Evolutionary conservation across 2,113 vertebrate genomes (phyloP), one percentile per base, ranked within the genome.

Genomic region (Tychaedon coryphoeus): DNA sequence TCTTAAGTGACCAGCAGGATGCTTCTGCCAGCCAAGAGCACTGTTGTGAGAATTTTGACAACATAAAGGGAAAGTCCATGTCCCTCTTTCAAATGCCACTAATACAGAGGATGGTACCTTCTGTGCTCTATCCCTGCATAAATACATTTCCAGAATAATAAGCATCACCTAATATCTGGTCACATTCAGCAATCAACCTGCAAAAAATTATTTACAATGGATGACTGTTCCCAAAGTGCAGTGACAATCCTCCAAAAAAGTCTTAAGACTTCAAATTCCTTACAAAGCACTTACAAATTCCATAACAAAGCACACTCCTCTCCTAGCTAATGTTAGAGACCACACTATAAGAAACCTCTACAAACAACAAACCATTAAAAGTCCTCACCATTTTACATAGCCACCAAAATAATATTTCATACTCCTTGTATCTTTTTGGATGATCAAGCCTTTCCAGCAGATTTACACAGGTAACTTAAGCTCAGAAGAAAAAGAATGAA

Each of bases 331-430:
- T 2, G 8, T 3, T 33, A 51, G 25, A 73, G 31, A 58, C 6
- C 5, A 14, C 8, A 36, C 6, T 11, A 7, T 22, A 51, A 51
- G 25, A 23, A 28, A 53, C 0, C 3, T 15, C 8, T 25, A 26
- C 9, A 24, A 43, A 12, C 8, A 11, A 25, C 20, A 56, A 57
- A 12, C 2, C 11, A 16, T 6, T 19, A 15, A 45, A 78, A 42
- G 20, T 8, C 12, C 19, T 42, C 4, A 14, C 8, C 8, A 0
- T 45, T 73, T 45, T 3, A 13, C 18, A 26, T 2, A n/a, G 64
- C 6, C 60, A 66, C 14, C 1, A 1, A 69, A 24, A 36, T 0
- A 10, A 2, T 7, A 31, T 61, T 69, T 56, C 19, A 7, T 53
- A 28, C 7, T 50, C 33, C 36, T 53, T 12, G 8, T 12, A 38